phyloP scores from a whole-genome alignment of 1,140 invertebrate genomes.

The Drosophila repletoides region DNA sequence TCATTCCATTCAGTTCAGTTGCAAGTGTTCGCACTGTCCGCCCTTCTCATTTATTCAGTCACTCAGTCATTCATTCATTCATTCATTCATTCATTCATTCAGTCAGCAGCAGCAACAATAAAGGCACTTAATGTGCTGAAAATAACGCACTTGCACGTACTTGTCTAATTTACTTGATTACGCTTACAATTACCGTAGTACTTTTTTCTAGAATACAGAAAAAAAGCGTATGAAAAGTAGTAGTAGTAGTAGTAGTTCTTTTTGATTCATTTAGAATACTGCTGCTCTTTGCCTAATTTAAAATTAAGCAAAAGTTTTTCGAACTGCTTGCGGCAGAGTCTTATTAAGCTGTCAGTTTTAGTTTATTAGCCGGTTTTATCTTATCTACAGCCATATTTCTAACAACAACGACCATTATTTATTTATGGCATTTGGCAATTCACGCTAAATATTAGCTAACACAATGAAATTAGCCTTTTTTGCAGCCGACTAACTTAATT shows the following conservation, averaged over 20 bases:
- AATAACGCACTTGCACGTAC: conserved; percentile 76
- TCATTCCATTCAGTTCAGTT: conserved; percentile 43
- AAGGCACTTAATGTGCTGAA: conserved; percentile 69
- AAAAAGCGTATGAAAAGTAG: conserved; percentile 8
- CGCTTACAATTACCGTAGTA: conserved; percentile 52
- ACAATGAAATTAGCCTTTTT: not conserved
- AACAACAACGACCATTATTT: not conserved
- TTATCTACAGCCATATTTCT: not conserved
- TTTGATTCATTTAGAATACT: not conserved
- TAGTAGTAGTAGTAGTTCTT: conserved; percentile 2
- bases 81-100: conserved; percentile 21
- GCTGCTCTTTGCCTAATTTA: conserved; percentile 15
- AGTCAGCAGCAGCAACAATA: conserved; percentile 33
- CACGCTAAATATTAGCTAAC: not conserved
- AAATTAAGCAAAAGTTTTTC: conserved; percentile 1
- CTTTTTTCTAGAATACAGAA: conserved; percentile 3
- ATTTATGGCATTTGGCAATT: not conserved
- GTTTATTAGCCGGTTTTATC: no score
- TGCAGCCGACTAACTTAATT: conserved; percentile 8
- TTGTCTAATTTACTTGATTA: conserved; percentile 76
- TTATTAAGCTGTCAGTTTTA: no score
- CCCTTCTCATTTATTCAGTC: conserved; percentile 21
- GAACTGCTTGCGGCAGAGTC: no score
- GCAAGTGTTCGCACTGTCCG: conserved; percentile 18
- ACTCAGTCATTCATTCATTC: conserved; percentile 27